Conservation (phyloP, 1,140 invertebrate genomes). For the Bilobella aurantiaca region DNA sequence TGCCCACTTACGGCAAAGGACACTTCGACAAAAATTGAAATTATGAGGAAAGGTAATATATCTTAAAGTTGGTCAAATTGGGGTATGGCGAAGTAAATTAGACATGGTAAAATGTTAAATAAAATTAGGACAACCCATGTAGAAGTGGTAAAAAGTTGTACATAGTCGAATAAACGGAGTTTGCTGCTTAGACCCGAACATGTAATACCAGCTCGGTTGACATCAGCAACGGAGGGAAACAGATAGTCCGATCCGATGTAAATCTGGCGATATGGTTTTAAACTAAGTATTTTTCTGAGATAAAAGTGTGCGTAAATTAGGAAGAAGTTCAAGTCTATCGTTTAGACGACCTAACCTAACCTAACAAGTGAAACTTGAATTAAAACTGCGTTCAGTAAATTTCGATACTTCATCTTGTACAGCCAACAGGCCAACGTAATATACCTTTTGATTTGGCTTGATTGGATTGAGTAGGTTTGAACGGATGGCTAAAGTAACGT, state of each 20-base stretch:
- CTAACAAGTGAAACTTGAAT: too few relatives aligned
- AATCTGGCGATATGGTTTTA: background rate
- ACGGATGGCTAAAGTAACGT: too few relatives aligned
- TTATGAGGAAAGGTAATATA: background rate
- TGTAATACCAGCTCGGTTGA: background rate
- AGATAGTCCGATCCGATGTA: background rate
- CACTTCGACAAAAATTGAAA: background rate
- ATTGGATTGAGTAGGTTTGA: too few relatives aligned
- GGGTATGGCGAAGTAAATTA: background rate
- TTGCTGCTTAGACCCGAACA: background rate
- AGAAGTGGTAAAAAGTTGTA: background rate
- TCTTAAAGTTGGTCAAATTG: background rate
- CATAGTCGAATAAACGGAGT: background rate
- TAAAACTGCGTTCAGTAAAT: too few relatives aligned
- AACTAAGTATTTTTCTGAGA: background rate
- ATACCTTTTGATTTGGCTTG: too few relatives aligned
- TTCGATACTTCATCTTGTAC: too few relatives aligned
- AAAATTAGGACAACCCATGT: background rate
- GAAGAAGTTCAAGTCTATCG: background rate
- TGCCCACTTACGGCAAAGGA: background rate
- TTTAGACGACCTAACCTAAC: too few relatives aligned
- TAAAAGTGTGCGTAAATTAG: background rate
- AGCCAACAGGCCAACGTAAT: too few relatives aligned
- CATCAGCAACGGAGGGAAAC: background rate
- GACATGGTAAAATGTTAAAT: background rate